A percentile compares a stretch with the other conserved stretches of the same genome.
Evolutionary conservation across 2,888 invertebrate genomes (phyloP).

Genomic region (Timandra comae): DNA sequence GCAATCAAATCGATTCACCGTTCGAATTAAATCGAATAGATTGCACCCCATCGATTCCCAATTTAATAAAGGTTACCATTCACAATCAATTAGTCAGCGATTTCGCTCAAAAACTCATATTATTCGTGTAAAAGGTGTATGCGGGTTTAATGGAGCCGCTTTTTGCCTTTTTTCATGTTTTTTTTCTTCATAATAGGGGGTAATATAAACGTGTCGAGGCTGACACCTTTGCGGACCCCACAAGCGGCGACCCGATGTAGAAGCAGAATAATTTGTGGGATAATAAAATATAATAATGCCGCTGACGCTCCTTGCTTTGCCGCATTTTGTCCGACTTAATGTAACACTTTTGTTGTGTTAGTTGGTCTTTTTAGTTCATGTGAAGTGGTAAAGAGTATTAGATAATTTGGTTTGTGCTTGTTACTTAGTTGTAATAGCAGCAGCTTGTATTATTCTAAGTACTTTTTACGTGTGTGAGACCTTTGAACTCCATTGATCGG

Average conservation of each 20-base stretch:
- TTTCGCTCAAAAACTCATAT: slow-evolving; percentile 50
- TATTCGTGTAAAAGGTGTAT: slow-evolving; percentile 52
- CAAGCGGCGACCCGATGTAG: slow-evolving; percentile 49
- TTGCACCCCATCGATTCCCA: slow-evolving; percentile 47
- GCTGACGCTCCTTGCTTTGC: slow-evolving; percentile 23
- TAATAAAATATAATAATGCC: slow-evolving; percentile 67
- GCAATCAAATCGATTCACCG: slow-evolving; percentile 25
- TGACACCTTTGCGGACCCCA: slow-evolving; percentile 73
- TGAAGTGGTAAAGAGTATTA: no score
- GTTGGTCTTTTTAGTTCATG: no score
- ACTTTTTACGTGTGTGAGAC: no score
- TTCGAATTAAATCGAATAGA: slow-evolving; percentile 27
- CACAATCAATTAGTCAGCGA: slow-evolving; percentile 71
- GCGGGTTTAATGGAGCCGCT: slow-evolving; percentile 41
- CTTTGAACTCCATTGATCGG: no score
- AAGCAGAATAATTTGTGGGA: slow-evolving; percentile 60
- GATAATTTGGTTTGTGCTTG: no score
- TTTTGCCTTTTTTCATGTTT: slow-evolving; percentile 49
- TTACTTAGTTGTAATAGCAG: no score
- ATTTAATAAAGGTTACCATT: slow-evolving; percentile 50
- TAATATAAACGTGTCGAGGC: slow-evolving; percentile 69
- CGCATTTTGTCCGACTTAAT: slow-evolving; percentile 13
- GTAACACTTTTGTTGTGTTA: slow-evolving; percentile 24
- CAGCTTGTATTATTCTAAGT: no score
- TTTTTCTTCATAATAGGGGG: slow-evolving; percentile 61